A percentile compares a stretch with the other conserved stretches of the same genome.
phyloP scores from a whole-genome alignment of 2,113 vertebrate species.

The Odobenus rosmarus region DNA sequence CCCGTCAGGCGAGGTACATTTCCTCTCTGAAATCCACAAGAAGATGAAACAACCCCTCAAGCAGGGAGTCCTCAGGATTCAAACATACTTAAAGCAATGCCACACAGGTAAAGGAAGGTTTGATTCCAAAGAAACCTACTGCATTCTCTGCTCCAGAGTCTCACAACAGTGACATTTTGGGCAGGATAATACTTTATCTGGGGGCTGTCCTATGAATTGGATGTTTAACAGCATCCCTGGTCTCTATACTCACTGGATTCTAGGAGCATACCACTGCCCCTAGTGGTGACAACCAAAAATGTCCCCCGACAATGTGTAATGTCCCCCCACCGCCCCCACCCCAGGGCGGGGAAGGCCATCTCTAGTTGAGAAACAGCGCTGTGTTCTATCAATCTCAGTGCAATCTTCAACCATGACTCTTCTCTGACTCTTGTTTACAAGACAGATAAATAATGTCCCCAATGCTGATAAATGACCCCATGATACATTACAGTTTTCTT shows the following conservation, averaged over 20 bases:
- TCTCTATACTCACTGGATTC: neutral
- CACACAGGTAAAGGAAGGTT: neutral
- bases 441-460: neutral
- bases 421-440: neutral
- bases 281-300: neutral
- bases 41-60: neutral
- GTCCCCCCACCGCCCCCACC: too few relatives aligned
- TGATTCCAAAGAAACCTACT: neutral
- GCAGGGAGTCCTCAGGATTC: neutral
- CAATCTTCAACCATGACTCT: neutral
- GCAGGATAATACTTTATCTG: neutral
- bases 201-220: neutral
- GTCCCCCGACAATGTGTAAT: neutral
- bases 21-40: neutral
- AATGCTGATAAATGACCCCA: neutral
- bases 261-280: neutral
- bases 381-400: neutral
- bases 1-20: neutral
- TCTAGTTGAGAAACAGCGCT: neutral
- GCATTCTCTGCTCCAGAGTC: neutral
- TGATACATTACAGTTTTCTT: neutral
- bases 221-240: neutral
- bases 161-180: neutral
- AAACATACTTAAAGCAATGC: neutral
- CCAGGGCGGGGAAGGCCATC: rapidly evolving